These are phyloP conservation scores for Prietella phreatophila DNA, from an alignment of 2,113 vertebrate genomes.

Conservation along the genomic window DNA sequence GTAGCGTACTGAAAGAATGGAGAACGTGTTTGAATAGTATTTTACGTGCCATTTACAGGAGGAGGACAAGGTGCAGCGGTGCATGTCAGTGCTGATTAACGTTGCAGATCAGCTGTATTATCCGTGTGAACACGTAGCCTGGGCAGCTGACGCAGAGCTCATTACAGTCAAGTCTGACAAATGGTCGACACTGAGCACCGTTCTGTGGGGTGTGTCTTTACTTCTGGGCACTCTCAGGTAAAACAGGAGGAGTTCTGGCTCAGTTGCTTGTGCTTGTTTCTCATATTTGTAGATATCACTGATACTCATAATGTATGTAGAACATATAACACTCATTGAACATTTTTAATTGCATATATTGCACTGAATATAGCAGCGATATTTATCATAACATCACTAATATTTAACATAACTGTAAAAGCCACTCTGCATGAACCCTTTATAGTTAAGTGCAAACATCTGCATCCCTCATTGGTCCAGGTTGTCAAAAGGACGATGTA, in stretches of 20 bases:
- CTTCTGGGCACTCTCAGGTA: slow-evolving; percentile 83
- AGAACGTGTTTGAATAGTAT: not conserved
- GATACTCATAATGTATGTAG: not conserved
- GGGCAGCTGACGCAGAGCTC: slow-evolving; percentile 84
- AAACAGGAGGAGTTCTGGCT: slow-evolving; percentile 22
- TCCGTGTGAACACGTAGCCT: slow-evolving; percentile 92
- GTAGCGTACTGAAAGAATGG: not conserved
- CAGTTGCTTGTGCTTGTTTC: not conserved
- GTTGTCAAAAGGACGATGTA: too few species aligned
- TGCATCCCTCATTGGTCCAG: too few species aligned
- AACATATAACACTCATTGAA: not conserved
- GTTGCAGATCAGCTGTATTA: slow-evolving; percentile 92
- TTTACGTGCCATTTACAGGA: slow-evolving; percentile 68
- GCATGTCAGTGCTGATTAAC: slow-evolving; percentile 83
- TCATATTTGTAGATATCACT: not conserved
- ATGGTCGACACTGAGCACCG: slow-evolving; percentile 84
- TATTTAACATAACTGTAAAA: too few species aligned
- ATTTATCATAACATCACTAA: too few species aligned
- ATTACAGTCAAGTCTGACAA: slow-evolving; percentile 69
- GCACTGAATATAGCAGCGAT: too few species aligned
- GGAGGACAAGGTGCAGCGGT: slow-evolving; percentile 77
- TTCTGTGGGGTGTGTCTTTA: slow-evolving; percentile 83
- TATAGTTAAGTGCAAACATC: too few species aligned
- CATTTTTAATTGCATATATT: not conserved
- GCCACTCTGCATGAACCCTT: too few species aligned